Conservation (phyloP, 2,797 vertebrate species). For the Morus bassanus region DNA sequence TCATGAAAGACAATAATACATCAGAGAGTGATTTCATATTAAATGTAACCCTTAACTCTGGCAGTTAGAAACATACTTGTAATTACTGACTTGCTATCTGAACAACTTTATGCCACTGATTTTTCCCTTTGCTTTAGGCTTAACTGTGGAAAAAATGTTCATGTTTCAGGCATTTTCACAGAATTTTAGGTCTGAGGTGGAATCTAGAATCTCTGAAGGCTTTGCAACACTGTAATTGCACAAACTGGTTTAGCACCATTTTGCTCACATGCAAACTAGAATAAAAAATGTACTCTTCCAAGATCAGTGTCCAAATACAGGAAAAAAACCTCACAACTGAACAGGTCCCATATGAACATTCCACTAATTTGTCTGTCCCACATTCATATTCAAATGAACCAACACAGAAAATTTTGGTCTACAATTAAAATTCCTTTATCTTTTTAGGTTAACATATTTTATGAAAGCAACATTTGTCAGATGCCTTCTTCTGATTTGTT, state of each 20-base stretch:
- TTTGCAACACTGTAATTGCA: not conserved
- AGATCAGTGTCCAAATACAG: not conserved
- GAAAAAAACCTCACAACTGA: not conserved
- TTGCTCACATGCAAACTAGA: not conserved
- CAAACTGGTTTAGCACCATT: not conserved
- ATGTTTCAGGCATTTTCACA: not conserved
- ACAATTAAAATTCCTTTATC: not conserved
- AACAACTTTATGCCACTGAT: not conserved
- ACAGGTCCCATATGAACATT: not conserved
- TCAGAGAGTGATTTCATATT: not conserved
- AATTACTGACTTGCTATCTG: not conserved
- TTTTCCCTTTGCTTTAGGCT: not conserved
- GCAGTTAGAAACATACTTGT: not conserved
- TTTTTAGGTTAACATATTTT: not conserved
- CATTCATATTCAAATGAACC: not conserved
- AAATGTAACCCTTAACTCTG: not conserved
- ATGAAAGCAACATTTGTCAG: not conserved
- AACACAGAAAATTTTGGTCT: not conserved
- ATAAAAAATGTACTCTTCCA: not conserved
- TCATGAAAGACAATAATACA: not conserved
- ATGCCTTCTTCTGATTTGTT: rapidly evolving
- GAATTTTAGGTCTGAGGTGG: not conserved
- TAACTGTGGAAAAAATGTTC: not conserved
- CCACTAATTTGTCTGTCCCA: not conserved
- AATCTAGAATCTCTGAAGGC: not conserved